Conservation (phyloP, 2,797 vertebrate genomes). For the Eulemur coronatus region DNA sequence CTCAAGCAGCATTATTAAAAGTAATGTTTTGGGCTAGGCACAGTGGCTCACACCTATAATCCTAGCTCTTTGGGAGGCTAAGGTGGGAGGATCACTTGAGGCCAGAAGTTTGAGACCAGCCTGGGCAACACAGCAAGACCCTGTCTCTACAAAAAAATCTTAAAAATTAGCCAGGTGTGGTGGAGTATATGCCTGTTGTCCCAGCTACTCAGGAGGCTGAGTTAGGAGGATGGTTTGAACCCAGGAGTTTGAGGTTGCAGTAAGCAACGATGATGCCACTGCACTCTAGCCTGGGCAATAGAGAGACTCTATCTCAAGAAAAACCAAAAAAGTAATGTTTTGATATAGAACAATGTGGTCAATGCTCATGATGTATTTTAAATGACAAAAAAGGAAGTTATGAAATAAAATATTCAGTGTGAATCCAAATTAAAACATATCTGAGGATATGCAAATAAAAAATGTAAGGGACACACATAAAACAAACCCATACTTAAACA, state of each 20-base stretch:
- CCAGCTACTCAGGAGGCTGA: too few relatives aligned
- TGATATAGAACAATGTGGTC: background rate
- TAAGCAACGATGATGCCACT: too few relatives aligned
- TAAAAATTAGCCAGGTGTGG: too few relatives aligned
- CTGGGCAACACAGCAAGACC: background rate
- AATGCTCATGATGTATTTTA: constrained; percentile 14
- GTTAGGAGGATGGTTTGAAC: too few relatives aligned
- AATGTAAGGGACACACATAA: background rate
- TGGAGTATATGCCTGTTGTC: too few relatives aligned
- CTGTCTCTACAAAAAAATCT: too few relatives aligned
- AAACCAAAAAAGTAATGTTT: background rate
- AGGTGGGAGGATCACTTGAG: background rate
- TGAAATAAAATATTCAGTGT: background rate
- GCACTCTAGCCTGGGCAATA: too few relatives aligned
- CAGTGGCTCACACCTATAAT: background rate
- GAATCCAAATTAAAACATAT: background rate
- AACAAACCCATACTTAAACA: background rate
- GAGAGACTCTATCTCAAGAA: background rate
- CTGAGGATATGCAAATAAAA: background rate
- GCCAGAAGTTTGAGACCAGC: background rate
- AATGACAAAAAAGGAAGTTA: background rate
- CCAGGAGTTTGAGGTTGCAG: too few relatives aligned
- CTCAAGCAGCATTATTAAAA: background rate
- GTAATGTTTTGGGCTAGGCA: background rate
- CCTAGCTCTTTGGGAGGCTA: background rate